Conservation (phyloP, 2,113 vertebrate species). For the Candoia aspera region DNA sequence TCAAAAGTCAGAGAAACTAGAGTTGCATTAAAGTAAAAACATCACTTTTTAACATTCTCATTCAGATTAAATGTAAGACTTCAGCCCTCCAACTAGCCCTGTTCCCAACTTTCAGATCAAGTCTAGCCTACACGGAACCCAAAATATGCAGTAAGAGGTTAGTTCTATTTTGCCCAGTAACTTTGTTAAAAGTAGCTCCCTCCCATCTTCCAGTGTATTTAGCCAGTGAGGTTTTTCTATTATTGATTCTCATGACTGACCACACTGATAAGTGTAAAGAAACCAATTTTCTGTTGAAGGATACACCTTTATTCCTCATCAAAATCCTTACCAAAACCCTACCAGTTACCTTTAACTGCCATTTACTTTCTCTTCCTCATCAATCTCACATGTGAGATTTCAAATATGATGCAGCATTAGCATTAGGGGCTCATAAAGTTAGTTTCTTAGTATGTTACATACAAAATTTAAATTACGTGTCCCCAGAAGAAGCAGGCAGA, state of each 20-base stretch:
- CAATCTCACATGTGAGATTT: neutral
- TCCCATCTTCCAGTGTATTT: neutral
- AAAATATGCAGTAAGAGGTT: neutral
- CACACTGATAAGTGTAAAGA: neutral
- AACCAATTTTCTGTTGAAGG: neutral
- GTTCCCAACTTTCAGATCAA: neutral
- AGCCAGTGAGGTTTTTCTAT: neutral
- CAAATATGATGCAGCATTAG: neutral
- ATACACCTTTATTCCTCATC: neutral
- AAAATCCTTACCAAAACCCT: neutral
- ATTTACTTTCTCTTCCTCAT: neutral
- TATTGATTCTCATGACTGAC: neutral
- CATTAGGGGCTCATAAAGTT: neutral
- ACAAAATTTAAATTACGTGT: neutral
- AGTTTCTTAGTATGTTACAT: neutral
- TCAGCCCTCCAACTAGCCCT: neutral
- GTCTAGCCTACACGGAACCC: neutral
- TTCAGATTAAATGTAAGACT: neutral
- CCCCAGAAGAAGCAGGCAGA: neutral
- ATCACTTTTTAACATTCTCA: neutral
- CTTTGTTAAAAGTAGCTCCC: neutral
- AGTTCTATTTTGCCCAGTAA: neutral
- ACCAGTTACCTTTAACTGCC: neutral
- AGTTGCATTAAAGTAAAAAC: neutral
- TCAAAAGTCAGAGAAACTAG: neutral